Percentiles rank a stretch among this genome's conserved stretches.
phyloP scores from a whole-genome alignment of 1,140 invertebrate species.

The Caenorhabditis remanei region DNA sequence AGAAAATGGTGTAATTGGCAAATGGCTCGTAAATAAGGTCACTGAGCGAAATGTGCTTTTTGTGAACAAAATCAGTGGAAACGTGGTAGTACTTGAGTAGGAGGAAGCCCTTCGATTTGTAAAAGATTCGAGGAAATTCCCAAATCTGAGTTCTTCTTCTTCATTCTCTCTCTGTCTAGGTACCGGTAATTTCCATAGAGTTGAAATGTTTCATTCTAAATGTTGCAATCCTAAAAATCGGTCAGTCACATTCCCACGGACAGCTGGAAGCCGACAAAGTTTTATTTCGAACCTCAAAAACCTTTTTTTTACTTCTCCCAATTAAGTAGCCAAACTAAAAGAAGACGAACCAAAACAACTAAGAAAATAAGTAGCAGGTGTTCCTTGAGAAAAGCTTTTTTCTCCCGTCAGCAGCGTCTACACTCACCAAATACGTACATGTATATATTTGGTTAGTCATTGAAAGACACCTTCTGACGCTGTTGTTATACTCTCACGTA shows the following conservation, averaged over 20 bases:
- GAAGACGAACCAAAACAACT: background rate
- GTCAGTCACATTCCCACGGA: too few relatives aligned
- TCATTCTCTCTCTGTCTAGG: too few relatives aligned
- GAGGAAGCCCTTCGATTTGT: background rate
- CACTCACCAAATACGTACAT: background rate
- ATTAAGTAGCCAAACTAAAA: too few relatives aligned
- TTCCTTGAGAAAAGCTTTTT: background rate
- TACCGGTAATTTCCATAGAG: too few relatives aligned
- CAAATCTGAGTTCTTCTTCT: too few relatives aligned
- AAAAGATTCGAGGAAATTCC: too few relatives aligned
- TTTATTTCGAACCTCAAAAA: too few relatives aligned
- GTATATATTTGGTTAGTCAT: constrained; percentile 49
- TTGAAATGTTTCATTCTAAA: too few relatives aligned
- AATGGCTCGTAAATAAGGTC: background rate
- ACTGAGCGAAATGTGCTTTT: constrained; percentile 10
- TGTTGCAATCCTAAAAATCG: too few relatives aligned
- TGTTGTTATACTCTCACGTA: constrained; percentile 11
- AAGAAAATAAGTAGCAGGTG: background rate
- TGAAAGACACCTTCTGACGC: constrained; percentile 19
- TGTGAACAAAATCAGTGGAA: background rate
- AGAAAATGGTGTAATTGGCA: background rate
- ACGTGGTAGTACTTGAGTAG: background rate
- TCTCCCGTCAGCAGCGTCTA: background rate
- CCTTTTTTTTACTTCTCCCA: too few relatives aligned
- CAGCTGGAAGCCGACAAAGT: too few relatives aligned